Percentiles rank a stretch among this genome's conserved stretches.
Evolutionary conservation across 2,113 vertebrate genomes (phyloP).

Genomic region (Hippocampus mohnikei): DNA sequence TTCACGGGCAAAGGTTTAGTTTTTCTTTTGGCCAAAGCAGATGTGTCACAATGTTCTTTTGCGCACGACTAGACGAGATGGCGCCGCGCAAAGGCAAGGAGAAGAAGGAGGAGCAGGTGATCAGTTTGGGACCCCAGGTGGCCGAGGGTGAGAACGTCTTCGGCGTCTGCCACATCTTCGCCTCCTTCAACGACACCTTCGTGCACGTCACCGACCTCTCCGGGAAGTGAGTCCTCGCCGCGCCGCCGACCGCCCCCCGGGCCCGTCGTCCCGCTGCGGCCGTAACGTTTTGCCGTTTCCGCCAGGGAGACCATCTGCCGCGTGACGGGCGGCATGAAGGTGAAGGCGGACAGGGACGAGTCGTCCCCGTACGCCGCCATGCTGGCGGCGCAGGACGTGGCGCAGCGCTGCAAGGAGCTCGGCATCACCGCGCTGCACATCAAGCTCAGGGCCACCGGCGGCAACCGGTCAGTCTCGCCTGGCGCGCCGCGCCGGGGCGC

Average conservation of each 20-base stretch:
- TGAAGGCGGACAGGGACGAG: slow-evolving; percentile 95
- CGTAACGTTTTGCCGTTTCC: no score
- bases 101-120: slow-evolving; percentile 99
- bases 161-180: slow-evolving; percentile 96
- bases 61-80: slow-evolving; percentile 77
- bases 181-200: slow-evolving; percentile 98
- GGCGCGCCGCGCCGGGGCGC: neutral
- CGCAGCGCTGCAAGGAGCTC: slow-evolving; percentile 96
- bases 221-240: slow-evolving; percentile 86
- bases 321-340: slow-evolving; percentile 98
- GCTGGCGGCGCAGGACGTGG: slow-evolving; percentile 95
- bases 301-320: slow-evolving; percentile 94
- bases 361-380: slow-evolving; percentile 96
- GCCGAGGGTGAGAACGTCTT: slow-evolving; percentile 98
- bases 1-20: no score
- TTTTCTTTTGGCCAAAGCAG: no score
- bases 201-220: slow-evolving; percentile 97
- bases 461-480: slow-evolving; percentile 76
- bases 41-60: neutral
- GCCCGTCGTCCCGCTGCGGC: no score
- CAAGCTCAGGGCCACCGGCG: slow-evolving; percentile 93
- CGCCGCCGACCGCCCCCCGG: no score
- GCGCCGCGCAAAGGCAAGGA: slow-evolving; percentile 99
- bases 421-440: slow-evolving; percentile 96
- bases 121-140: slow-evolving; percentile 95